Conservation (phyloP, 2,113 vertebrate genomes). For the Catharus minimus region DNA sequence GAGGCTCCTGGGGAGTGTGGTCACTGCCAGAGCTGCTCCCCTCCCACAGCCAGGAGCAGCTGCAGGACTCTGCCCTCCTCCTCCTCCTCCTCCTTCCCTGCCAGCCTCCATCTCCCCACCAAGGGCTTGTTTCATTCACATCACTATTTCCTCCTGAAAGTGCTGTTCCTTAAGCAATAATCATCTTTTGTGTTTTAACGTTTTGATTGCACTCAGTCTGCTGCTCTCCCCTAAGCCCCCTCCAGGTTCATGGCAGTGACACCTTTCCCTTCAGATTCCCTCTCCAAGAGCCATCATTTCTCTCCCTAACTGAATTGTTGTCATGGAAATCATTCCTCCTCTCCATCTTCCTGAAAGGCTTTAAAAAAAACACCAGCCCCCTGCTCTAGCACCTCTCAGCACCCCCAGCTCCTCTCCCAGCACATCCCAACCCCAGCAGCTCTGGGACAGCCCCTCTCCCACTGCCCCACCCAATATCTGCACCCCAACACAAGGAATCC, state of each 20-base stretch:
- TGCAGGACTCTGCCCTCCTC: neutral
- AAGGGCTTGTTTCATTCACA: neutral
- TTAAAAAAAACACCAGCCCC: neutral
- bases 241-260: neutral
- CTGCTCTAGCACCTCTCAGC: neutral
- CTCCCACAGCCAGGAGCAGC: neutral
- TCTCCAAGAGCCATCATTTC: neutral
- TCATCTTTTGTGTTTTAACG: neutral
- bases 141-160: neutral
- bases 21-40: neutral
- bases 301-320: conserved; percentile 64
- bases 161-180: neutral
- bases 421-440: rapidly evolving
- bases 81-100: neutral
- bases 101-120: neutral
- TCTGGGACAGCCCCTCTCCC: neutral
- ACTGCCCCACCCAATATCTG: neutral
- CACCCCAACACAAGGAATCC: rapidly evolving
- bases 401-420: neutral
- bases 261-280: conserved; percentile 28
- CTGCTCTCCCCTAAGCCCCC: neutral
- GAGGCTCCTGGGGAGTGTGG: rapidly evolving
- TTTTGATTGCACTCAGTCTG: neutral
- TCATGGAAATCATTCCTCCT: conserved; percentile 73
- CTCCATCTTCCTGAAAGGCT: conserved; percentile 48